These are phyloP conservation scores for Bradypodion ventrale DNA, from an alignment of 2,797 vertebrate species.

Conservation along the genomic window DNA sequence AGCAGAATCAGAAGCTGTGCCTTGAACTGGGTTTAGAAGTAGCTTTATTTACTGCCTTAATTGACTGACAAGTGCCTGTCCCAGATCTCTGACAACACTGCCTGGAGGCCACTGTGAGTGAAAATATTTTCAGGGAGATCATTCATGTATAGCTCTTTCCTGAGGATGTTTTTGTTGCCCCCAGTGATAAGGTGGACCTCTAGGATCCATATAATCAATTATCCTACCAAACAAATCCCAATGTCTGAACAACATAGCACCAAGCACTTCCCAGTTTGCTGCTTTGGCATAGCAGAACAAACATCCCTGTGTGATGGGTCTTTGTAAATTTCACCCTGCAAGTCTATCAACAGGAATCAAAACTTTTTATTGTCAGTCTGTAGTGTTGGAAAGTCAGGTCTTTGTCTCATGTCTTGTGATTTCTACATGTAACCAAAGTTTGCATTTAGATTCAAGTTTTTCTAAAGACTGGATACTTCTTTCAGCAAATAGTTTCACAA, in stretches of 20 bases:
- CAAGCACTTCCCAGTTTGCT: background rate
- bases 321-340: background rate
- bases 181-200: background rate
- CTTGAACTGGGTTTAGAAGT: background rate
- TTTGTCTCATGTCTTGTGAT: background rate
- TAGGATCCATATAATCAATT: background rate
- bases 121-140: background rate
- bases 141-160: background rate
- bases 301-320: too few relatives aligned
- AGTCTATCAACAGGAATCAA: background rate
- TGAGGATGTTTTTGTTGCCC: background rate
- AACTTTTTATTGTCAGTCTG: too few relatives aligned
- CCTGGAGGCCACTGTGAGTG: background rate
- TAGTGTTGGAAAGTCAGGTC: background rate
- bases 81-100: too few relatives aligned
- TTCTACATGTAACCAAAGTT: background rate
- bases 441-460: background rate
- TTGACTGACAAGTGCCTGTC: background rate
- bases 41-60: background rate
- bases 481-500: background rate
- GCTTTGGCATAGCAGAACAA: background rate
- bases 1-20: background rate
- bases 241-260: background rate
- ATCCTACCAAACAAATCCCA: background rate
- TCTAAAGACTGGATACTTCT: background rate